Evolutionary conservation across 37 sponge, comb jelly and placozoan genomes (phyloP).

Genomic region (Aplysina aerophoba): DNA sequence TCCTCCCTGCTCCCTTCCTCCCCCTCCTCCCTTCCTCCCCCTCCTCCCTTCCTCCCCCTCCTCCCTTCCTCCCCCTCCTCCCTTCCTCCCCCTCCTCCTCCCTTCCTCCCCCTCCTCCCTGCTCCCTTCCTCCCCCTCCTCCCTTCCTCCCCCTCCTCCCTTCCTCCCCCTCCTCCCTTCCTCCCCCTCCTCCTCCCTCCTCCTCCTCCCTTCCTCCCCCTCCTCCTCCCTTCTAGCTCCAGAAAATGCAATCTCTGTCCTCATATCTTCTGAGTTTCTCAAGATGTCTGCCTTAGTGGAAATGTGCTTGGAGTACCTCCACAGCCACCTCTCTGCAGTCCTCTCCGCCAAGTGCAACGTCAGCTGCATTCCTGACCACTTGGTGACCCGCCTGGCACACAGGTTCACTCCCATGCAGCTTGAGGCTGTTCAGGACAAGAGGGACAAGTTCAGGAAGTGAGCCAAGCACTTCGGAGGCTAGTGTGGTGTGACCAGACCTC

Average conservation of each 20-base stretch:
- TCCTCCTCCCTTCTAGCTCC: slow-evolving; percentile 21
- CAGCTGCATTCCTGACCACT: slow-evolving; percentile 67
- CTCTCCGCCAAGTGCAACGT: slow-evolving; percentile 76
- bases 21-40: not conserved
- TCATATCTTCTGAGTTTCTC: slow-evolving; percentile 94
- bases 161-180: not conserved
- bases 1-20: not conserved
- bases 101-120: not conserved
- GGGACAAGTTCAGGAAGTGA: slow-evolving; percentile 89
- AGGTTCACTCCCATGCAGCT: slow-evolving; percentile 75
- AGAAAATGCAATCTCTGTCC: slow-evolving; percentile 74
- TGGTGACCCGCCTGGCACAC: slow-evolving; percentile 54
- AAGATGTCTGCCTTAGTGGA: slow-evolving; percentile 89
- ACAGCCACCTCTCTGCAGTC: slow-evolving; percentile 73
- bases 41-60: not conserved
- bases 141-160: not conserved
- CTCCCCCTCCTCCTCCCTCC: slow-evolving; percentile 40
- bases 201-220: slow-evolving; percentile 33
- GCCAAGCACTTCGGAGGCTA: no score
- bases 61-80: not conserved
- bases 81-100: not conserved
- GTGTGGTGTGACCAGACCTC: not conserved
- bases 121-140: not conserved
- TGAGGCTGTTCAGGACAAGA: slow-evolving; percentile 72
- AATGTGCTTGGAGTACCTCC: slow-evolving; percentile 80